These are phyloP conservation scores for Neostethus bicornis DNA, from an alignment of 2,797 vertebrate genomes.

Conservation along the genomic window DNA sequence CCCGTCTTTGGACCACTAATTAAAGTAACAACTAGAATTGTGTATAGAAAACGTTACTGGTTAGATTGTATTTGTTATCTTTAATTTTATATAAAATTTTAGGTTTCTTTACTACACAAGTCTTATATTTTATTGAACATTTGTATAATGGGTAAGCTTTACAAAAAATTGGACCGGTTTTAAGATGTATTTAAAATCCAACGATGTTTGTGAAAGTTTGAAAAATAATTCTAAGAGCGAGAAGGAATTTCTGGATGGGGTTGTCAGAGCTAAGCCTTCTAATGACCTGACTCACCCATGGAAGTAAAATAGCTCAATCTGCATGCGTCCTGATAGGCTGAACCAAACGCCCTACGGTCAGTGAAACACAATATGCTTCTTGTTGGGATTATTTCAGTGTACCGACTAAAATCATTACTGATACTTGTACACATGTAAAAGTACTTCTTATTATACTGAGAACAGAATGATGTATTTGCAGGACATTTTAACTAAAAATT, in stretches of 20 bases:
- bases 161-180: no score
- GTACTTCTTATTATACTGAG: background rate
- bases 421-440: background rate
- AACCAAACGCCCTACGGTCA: conserved; percentile 10
- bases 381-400: background rate
- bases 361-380: conserved; percentile 13
- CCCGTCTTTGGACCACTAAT: conserved; percentile 95
- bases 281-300: conserved; percentile 1
- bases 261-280: background rate
- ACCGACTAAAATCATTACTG: background rate
- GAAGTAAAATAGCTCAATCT: conserved; percentile 9
- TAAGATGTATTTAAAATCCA: no score
- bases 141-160: no score
- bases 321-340: conserved; percentile 4
- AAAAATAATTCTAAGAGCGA: no score
- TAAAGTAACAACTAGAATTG: conserved; percentile 82
- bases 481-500: no score
- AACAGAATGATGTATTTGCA: background rate
- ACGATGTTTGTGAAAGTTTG: no score
- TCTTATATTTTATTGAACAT: no score
- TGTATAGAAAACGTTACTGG: background rate
- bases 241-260: background rate
- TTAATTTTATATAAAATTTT: background rate
- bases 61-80: background rate
- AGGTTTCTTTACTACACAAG: no score